Percentiles rank a stretch among this genome's conserved stretches.
These are phyloP conservation scores for Drosophila pullipes DNA, from an alignment of 2,888 invertebrate species.

Conservation along the genomic window DNA sequence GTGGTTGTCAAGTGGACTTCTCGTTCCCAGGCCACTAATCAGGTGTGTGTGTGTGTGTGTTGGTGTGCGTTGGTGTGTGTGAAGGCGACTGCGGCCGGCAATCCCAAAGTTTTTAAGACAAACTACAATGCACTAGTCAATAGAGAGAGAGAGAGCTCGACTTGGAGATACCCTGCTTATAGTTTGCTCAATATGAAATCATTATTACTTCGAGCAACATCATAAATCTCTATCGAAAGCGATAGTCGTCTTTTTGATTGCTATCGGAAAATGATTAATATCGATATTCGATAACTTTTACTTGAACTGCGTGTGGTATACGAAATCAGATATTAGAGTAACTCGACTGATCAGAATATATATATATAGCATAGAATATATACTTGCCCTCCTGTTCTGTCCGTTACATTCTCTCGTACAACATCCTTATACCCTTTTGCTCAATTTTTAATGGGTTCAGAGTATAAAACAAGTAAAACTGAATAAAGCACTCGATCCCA, in stretches of 20 bases:
- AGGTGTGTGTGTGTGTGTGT: slow-evolving; percentile 4
- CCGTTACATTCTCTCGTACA: neutral
- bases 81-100: slow-evolving; percentile 30
- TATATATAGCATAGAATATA: neutral
- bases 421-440: neutral
- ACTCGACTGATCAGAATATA: neutral
- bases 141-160: neutral
- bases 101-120: slow-evolving; percentile 30
- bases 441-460: neutral
- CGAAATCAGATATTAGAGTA: neutral
- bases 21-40: slow-evolving; percentile 48
- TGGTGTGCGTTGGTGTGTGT: slow-evolving; percentile 1
- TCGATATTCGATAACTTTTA: neutral
- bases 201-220: neutral
- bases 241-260: neutral
- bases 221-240: neutral
- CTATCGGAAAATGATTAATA: neutral
- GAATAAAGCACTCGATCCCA: neutral
- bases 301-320: neutral
- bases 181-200: too few species aligned
- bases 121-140: neutral
- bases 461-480: too few species aligned
- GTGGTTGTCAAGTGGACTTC: slow-evolving; percentile 38
- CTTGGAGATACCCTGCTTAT: neutral
- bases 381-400: neutral